Evolutionary conservation across 2,888 invertebrate genomes (phyloP), one percentile per base, ranked within the genome.

Genomic region (Drosophila tripunctata): DNA sequence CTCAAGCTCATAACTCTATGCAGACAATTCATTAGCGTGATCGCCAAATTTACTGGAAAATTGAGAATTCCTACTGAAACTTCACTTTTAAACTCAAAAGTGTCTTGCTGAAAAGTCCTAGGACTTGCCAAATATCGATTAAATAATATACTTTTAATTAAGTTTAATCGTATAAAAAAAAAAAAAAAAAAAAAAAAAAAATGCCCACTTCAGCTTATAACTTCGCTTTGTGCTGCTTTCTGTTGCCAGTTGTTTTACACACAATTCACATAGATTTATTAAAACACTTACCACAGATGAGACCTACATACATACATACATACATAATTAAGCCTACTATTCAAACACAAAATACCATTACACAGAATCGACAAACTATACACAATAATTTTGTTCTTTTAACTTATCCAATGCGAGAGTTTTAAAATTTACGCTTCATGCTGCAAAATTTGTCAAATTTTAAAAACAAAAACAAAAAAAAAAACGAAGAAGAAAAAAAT

Each of bases 371-470:
- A 64, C 48, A 58, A 64, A 57, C 45, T 40, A 62, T 55, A 56
- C 51, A 64, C 60, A 64, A 60, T 60, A 54, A 45, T 40, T 52
- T 51, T 56, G 30, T 69, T 47, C 21, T 57, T 69, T 74, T 41
- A 48, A 30, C 27, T 27, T 66, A 54, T 62, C 38, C 55, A 55
- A 61, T 65, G 71, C 71, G 75, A 73, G 75, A 73, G 61, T 40
- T 51, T 73, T 50, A 70, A 66, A 54, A 57, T 60, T 10, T 3
- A 22, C 38, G 56, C 41, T 38, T 75, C 69, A 69, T 72, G 54
- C 44, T 35, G 57, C 58, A 60, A 72, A 72, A 63, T 54, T 68
- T 67, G 14, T 41, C 36, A 19, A 17, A 38, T n/a, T n/a, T n/a
- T n/a, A 35, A 57, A 51, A 45, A 40, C 15, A 22, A 45, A 56